Evolutionary conservation across 2,113 vertebrate genomes (phyloP), one percentile per base, ranked within the genome.

Genomic region (Oenanthe melanoleuca): DNA sequence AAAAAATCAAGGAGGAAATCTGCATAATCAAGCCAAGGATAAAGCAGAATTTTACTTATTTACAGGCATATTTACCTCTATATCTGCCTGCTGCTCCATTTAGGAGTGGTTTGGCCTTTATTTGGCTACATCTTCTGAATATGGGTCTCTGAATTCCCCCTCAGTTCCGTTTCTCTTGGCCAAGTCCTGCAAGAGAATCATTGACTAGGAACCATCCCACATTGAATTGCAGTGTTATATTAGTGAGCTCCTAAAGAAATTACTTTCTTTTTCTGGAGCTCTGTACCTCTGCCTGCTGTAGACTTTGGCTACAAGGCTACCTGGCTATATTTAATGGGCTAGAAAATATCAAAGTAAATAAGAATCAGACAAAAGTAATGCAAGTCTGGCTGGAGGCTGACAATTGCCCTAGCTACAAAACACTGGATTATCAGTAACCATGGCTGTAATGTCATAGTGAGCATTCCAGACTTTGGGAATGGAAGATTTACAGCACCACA

Each of bases 401-500:
- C 26, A n/a, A 77, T 55, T 61, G 1, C 13, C 26, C 14, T 31
- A 40, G 26, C 38, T 85, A 37, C 12, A 65, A 61, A 91, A 88
- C 63, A 77, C 16, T 80, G 66, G 26, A 31, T 80, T 87, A 87
- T 66, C 66, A 63, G n/a, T 88, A 91, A 79, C 66, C 34, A 28
- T 26, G 40, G 67, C 19, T 70, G 34, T 69, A 73, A 82, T 0
- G 0, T 65, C 74, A 71, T 6, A 38, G 40, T 45, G 14, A 82
- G 65, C 37, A 82, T 90, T 92, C 55, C 85, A 88, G 78, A 18
- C 38, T 70, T 87, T 42, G 14, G 44, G 40, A 92, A 81, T 2
- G 10, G 28, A 87, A 91, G 61, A 91, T 72, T 95, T 92, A 70
- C n/a, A 89, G 23, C 7, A 6, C 38, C 42, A 59, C 20, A 77